Evolutionary conservation across 2,888 invertebrate species (phyloP).

Genomic region (Oasisia sp.): DNA sequence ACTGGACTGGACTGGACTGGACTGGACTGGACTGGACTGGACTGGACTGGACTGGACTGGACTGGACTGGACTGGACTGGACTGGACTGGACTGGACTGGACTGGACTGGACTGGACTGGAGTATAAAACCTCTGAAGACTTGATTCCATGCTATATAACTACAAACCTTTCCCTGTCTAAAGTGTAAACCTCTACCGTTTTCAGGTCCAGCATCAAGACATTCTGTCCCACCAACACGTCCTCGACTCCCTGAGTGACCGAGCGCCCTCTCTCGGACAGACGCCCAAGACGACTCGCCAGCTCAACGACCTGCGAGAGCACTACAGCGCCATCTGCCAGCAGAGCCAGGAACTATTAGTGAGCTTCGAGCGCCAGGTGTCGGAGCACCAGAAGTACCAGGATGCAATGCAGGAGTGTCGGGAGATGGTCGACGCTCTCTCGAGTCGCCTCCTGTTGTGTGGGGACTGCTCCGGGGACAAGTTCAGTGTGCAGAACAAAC

Average conservation of each 20-base stretch:
- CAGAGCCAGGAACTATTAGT: conserved; percentile 71
- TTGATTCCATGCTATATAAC: no score
- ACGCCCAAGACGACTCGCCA: conserved; percentile 54
- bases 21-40: no score
- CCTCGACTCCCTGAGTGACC: conserved; percentile 82
- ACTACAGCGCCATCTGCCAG: conserved; percentile 54
- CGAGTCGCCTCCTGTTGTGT: conserved; percentile 85
- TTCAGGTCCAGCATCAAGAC: conserved; percentile 71
- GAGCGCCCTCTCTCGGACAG: conserved; percentile 75
- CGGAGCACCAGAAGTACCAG: conserved; percentile 84
- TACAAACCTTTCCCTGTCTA: no score
- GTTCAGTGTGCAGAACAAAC: conserved; percentile 80
- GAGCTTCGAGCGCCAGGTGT: conserved; percentile 86
- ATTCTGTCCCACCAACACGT: conserved; percentile 86
- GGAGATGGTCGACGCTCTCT: conserved; percentile 88
- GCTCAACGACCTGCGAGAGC: conserved; percentile 53
- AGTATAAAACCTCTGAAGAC: no score
- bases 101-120: no score
- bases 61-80: no score
- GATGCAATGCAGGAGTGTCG: conserved; percentile 79
- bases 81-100: no score
- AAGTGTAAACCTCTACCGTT: background rate
- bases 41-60: no score
- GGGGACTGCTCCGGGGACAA: conserved; percentile 89
- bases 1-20: no score